phyloP scores from a whole-genome alignment of 2,888 invertebrate species.

The Prosopocoilus inquinatus region DNA sequence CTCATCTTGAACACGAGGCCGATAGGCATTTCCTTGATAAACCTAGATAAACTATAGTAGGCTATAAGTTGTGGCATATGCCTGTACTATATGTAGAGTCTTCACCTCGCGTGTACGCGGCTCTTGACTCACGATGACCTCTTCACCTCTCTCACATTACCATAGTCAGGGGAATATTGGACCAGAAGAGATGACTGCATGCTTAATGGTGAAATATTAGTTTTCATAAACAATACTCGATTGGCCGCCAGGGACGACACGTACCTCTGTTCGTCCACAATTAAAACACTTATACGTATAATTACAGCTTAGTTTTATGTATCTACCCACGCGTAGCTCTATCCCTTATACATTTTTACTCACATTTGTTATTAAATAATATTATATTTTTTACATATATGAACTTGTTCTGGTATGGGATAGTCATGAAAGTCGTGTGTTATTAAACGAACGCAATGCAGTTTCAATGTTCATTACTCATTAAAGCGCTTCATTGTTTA shows the following conservation, averaged over 20 bases:
- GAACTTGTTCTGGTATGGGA: neutral
- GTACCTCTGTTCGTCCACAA: slow-evolving; percentile 47
- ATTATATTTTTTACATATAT: slow-evolving; percentile 26
- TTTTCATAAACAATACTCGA: slow-evolving; percentile 29
- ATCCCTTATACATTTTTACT: slow-evolving; percentile 38
- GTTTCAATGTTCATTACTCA: too few relatives aligned
- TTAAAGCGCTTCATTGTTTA: too few relatives aligned
- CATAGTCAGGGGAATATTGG: slow-evolving; percentile 43
- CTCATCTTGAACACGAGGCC: slow-evolving; percentile 5
- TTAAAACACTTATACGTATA: slow-evolving; percentile 51
- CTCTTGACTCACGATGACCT: slow-evolving; percentile 50
- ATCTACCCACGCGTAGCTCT: slow-evolving; percentile 46
- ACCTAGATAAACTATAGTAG: slow-evolving; percentile 40
- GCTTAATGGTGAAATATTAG: slow-evolving; percentile 23
- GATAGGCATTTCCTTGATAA: slow-evolving; percentile 37
- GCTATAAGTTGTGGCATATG: slow-evolving; percentile 43
- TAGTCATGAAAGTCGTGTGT: too few relatives aligned
- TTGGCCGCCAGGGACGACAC: slow-evolving; percentile 42
- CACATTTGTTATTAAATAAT: slow-evolving; percentile 38
- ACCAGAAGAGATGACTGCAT: slow-evolving; percentile 39
- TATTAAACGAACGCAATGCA: too few relatives aligned
- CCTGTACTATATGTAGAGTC: slow-evolving; percentile 36
- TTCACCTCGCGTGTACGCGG: slow-evolving; percentile 47
- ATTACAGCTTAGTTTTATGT: slow-evolving; percentile 50
- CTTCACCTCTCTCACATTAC: slow-evolving; percentile 52